These are phyloP conservation scores for Stegophylla sp. DNA, from an alignment of 2,888 invertebrate species.

Conservation along the genomic window DNA sequence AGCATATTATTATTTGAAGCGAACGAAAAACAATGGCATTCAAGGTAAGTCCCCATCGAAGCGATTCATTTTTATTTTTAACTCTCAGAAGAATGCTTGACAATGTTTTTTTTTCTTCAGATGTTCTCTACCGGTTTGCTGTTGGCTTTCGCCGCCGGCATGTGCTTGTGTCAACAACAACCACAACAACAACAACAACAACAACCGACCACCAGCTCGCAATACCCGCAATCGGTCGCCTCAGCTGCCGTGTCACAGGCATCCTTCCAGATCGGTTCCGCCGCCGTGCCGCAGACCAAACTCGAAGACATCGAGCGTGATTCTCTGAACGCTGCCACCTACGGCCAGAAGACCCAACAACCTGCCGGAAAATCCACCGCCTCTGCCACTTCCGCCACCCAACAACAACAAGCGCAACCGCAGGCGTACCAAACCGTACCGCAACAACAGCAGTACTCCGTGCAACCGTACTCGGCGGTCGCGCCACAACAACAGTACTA, in stretches of 20 bases:
- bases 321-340: background rate
- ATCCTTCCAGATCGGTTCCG: constrained; percentile 19
- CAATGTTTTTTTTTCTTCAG: too few relatives aligned
- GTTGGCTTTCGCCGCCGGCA: constrained; percentile 19
- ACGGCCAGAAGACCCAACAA: constrained; percentile 29
- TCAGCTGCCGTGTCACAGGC: constrained; percentile 10
- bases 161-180: constrained; percentile 37
- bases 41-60: constrained; percentile 8
- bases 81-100: too few relatives aligned
- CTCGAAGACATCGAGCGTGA: constrained; percentile 55
- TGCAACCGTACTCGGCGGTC: constrained; percentile 34
- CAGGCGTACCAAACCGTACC: background rate
- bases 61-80: too few relatives aligned
- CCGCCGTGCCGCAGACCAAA: constrained; percentile 23
- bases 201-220: background rate
- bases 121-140: constrained; percentile 31
- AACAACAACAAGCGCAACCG: constrained; percentile 17
- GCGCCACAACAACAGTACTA: constrained; percentile 18
- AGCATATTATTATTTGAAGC: too few relatives aligned
- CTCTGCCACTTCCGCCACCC: background rate
- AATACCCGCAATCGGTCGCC: constrained; percentile 26
- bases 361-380: background rate
- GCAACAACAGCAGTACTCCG: constrained; percentile 21
- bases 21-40: constrained; percentile 29
- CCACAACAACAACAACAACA: background rate